Base-by-base conservation (phyloP, 1,140 invertebrate species). In the Antheraea pernyi region DNA sequence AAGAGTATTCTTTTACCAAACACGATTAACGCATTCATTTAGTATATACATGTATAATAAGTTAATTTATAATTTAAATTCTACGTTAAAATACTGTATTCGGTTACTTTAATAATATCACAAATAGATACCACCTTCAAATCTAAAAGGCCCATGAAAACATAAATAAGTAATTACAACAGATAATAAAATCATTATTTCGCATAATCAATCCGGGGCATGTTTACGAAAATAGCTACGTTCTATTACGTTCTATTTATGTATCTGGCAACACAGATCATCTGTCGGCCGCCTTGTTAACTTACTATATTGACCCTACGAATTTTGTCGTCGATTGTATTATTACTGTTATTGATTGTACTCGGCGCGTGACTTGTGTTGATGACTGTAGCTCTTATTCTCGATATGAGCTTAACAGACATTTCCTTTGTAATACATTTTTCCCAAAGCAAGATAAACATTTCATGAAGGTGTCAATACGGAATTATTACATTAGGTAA, bases 281-380 rank as follows among this genome's bases (percentile, higher is more conserved):
- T 65, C 69, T 72, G 61, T 68, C 59, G 67, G 61, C 64, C 46
- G 73, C 80, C 73, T 80, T 91, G 89, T 91, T 91, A 83, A 89
- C 88, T 86, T 85, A 89, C 82, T 81, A 86, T 90, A 90, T 91
- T 91, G 88, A 84, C 84, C 78, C 84, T 84, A 77, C 80, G 77
- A 78, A 82, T 85, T 89, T 91, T 82, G 83, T 81, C 80, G 82
- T 76, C 86, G 83, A 87, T 91, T 87, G 88, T 91, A 81, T 30
- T 90, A 89, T 91, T 89, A 89, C 87, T 90, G 82, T 88, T 91
- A 91, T 91, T 89, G 88, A 89, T 90, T 90, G 88, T 88, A 83
- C 77, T 84, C 77, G 78, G 82, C 82, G 83, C 89, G 89, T 91
- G 89, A 90, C 88, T 86, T 85, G 88, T 86, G 81, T 89, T 72